Evolutionary conservation across 2,113 vertebrate species (phyloP).

Genomic region (Atrichornis clamosus): DNA sequence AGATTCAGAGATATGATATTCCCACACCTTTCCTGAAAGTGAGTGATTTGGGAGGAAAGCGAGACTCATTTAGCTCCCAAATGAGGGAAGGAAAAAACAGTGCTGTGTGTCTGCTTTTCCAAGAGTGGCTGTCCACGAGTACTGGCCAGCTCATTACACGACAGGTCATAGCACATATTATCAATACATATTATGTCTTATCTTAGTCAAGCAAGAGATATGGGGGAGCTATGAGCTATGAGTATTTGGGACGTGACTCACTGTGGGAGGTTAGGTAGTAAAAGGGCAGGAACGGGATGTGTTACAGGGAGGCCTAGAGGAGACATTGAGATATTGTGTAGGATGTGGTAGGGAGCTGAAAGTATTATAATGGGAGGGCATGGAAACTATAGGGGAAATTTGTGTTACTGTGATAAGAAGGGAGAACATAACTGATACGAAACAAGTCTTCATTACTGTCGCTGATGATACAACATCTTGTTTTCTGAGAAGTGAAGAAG

Average conservation of each 20-base stretch:
- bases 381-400: background rate
- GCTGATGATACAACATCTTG: background rate
- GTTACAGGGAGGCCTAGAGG: background rate
- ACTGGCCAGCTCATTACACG: background rate
- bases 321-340: background rate
- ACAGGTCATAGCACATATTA: background rate
- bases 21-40: background rate
- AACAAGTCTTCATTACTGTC: background rate
- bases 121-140: background rate
- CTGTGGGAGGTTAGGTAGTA: background rate
- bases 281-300: background rate
- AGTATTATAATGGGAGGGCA: background rate
- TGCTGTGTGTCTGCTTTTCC: background rate
- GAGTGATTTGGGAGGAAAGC: background rate
- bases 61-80: background rate
- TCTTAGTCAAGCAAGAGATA: constrained; percentile 25
- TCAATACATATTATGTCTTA: background rate
- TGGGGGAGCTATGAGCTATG: background rate
- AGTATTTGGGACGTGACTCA: background rate
- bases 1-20: background rate
- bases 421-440: background rate
- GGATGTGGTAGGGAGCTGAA: background rate
- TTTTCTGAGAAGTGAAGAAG: background rate
- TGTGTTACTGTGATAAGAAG: background rate
- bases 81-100: background rate